Base-by-base conservation (phyloP, 2,888 invertebrate species). In the Steinernema scapterisci region DNA sequence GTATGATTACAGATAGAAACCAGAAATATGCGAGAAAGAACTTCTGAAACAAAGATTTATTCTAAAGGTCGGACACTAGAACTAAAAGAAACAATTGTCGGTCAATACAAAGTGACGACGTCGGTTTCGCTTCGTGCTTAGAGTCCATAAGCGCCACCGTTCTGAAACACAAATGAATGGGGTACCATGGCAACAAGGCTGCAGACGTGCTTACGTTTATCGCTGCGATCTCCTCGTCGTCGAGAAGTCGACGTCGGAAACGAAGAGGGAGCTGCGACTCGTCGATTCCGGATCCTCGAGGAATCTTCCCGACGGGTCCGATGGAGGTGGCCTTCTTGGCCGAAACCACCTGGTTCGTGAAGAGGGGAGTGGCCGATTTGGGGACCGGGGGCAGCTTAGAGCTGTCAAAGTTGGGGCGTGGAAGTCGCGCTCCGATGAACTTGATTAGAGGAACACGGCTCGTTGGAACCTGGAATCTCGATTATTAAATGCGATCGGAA, bases 351-450 rank as follows among this genome's bases (percentile, higher is more conserved):
- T 27, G 25, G 9, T 16, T 31, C 21, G 51, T 13, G 25, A n/a
- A 31, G 52, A 51, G 16, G n/a, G 52, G 19, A 9, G 54, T 16
- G 52, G 23, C 43, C 63, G 71, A 44, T 44, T 74, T 71, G 1
- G 73, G 75, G 63, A 77, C 76, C 38, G 77, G 71, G 1, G 78
- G 79, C 73, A 77, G 70, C 21, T 63, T 56, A 27, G 71, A 74
- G 25, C 79, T 78, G 74, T 70, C 79, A 74, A 78, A 85, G 70
- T 83, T 77, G 54, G 86, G 85, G 38, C 84, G 82, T 6, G 86
- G 86, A 38, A 81, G 77, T 46, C 85, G 84, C 23, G 83, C 81
- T 43, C 86, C 86, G 52, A 86, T 54, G 80, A 86, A 86, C 73
- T 86, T 86, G 78, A 86, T 86, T 77, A 83, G 75, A 21, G 86